Conservation (phyloP, 2,888 invertebrate species). For the Acanthopleura granulata region DNA sequence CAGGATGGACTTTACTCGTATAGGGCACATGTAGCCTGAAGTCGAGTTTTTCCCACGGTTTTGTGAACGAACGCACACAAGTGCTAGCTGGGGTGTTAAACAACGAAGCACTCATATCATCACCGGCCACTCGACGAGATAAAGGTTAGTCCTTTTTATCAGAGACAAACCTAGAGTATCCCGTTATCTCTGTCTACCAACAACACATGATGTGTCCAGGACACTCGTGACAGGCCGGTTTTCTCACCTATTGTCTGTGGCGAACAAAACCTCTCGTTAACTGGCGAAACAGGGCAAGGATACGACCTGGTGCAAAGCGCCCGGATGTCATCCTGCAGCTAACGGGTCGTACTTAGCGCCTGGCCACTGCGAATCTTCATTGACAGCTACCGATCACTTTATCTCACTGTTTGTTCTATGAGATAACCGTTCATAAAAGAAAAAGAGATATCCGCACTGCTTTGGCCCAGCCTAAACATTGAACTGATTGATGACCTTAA, state of each 20-base stretch:
- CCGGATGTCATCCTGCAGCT: no score
- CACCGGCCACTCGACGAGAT: constrained; percentile 13
- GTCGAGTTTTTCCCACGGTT: constrained; percentile 6
- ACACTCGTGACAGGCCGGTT: neutral
- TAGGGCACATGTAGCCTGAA: constrained; percentile 52
- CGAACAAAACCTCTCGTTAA: neutral
- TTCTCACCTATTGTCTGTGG: constrained; percentile 14
- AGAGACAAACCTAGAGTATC: constrained; percentile 6
- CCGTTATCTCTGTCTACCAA: neutral
- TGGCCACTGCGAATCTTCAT: no score
- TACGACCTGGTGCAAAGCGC: no score
- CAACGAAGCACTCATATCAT: constrained; percentile 10
- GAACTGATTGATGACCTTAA: no score
- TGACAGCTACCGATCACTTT: no score
- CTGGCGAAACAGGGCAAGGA: no score
- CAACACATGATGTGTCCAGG: constrained; percentile 8
- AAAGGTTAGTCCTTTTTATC: constrained; percentile 9
- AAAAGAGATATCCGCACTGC: no score
- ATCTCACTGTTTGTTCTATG: no score
- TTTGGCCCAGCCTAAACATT: no score
- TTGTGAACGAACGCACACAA: constrained; percentile 6
- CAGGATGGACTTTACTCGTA: constrained; percentile 56
- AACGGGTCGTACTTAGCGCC: no score
- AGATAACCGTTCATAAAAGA: no score
- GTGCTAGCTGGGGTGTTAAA: constrained; percentile 2